These are phyloP conservation scores for Gasteruption jaculator DNA, from an alignment of 2,888 invertebrate genomes.

Conservation along the genomic window DNA sequence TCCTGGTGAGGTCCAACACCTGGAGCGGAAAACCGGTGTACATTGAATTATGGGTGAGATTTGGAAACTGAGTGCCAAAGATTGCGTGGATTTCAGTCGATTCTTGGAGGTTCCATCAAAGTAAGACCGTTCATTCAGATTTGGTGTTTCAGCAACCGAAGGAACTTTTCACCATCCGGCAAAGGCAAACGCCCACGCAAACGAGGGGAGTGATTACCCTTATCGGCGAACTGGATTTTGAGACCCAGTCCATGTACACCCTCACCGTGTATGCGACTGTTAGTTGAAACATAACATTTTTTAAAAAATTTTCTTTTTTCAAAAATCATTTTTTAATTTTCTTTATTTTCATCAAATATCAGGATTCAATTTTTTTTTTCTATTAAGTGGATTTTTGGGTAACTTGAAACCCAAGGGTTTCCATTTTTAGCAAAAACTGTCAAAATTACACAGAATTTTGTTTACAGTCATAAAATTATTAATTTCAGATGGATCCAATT, in stretches of 20 bases:
- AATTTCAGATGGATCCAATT: too few relatives aligned
- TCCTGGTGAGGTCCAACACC: conserved; percentile 76
- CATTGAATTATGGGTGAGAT: conserved; percentile 75
- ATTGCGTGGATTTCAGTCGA: neutral
- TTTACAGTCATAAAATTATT: too few relatives aligned
- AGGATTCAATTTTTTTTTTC: too few relatives aligned
- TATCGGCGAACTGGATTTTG: conserved; percentile 78
- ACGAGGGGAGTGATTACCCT: conserved; percentile 78
- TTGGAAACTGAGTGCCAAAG: neutral
- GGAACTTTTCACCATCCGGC: conserved; percentile 70
- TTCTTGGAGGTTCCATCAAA: too few relatives aligned
- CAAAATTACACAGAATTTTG: too few relatives aligned
- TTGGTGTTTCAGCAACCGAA: conserved; percentile 43
- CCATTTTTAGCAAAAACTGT: too few relatives aligned
- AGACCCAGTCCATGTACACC: conserved; percentile 83
- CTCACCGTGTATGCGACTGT: conserved; percentile 84
- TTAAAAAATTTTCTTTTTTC: neutral
- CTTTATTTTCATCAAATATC: too few relatives aligned
- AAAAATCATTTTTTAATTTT: too few relatives aligned
- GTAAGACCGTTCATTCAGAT: neutral
- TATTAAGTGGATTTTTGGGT: too few relatives aligned
- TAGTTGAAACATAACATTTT: neutral
- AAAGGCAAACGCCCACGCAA: conserved; percentile 70
- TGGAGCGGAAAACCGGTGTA: conserved; percentile 72
- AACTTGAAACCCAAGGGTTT: too few relatives aligned